Percentiles rank a stretch among this genome's conserved stretches.
phyloP scores from a whole-genome alignment of 1,140 invertebrate species.

The Danaus melanippus region DNA sequence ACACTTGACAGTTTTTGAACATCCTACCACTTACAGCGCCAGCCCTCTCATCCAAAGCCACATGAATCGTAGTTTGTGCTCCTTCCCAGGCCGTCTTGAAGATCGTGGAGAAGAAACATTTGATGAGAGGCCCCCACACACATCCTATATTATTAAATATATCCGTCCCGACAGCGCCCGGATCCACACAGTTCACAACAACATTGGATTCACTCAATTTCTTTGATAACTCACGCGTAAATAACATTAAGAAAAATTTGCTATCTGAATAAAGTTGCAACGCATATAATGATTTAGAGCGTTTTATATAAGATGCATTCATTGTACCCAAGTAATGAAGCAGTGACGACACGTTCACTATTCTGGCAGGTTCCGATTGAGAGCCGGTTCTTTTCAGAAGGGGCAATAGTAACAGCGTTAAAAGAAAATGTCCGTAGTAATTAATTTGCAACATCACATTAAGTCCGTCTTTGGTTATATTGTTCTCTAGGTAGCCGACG shows the following conservation, averaged over 20 bases:
- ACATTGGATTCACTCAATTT: slow-evolving; percentile 73
- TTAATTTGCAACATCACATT: slow-evolving; percentile 78
- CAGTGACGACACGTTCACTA: slow-evolving; percentile 79
- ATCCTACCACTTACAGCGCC: slow-evolving; percentile 47
- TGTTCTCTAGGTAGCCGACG: slow-evolving; percentile 62
- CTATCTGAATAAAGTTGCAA: slow-evolving; percentile 75
- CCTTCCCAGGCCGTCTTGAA: slow-evolving; percentile 51
- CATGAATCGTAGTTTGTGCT: slow-evolving; percentile 46
- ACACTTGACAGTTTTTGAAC: slow-evolving; percentile 39
- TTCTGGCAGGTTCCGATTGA: slow-evolving; percentile 70
- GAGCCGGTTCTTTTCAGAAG: slow-evolving; percentile 62
- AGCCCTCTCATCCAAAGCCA: slow-evolving; percentile 34
- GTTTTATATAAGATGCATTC: slow-evolving; percentile 76
- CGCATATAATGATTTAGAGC: slow-evolving; percentile 72
- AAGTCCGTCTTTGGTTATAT: slow-evolving; percentile 74
- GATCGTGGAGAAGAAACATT: slow-evolving; percentile 30
- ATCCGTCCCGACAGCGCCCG: slow-evolving; percentile 75
- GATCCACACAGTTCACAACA: slow-evolving; percentile 73
- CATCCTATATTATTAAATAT: slow-evolving; percentile 33
- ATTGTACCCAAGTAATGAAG: slow-evolving; percentile 73
- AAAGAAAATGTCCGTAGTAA: slow-evolving; percentile 79
- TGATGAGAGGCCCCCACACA: slow-evolving; percentile 24
- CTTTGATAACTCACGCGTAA: slow-evolving; percentile 75
- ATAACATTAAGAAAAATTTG: slow-evolving; percentile 80
- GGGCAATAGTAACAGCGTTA: slow-evolving; percentile 78